Percentiles rank a stretch among this genome's conserved stretches.
Evolutionary conservation across 2,888 invertebrate species (phyloP).

Genomic region (Cryptus viduatorius): DNA sequence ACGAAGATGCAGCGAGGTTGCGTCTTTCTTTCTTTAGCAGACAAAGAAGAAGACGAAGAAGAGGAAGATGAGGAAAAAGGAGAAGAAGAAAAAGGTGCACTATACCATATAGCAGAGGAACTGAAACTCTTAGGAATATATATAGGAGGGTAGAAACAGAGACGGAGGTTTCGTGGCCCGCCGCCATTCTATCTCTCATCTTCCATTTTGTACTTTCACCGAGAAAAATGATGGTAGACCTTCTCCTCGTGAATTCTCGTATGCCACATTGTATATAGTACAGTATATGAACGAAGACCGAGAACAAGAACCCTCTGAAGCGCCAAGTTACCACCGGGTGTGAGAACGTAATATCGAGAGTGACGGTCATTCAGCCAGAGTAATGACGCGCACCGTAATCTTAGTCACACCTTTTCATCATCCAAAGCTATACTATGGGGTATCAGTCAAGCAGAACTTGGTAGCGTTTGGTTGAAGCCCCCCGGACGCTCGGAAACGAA

Average conservation of each 20-base stretch:
- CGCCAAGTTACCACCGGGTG: background rate
- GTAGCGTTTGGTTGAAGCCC: too few species aligned
- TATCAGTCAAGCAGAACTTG: background rate
- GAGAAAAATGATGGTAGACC: slow-evolving; percentile 63
- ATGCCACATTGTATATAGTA: slow-evolving; percentile 14
- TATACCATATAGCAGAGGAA: slow-evolving; percentile 28
- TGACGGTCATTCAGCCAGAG: slow-evolving; percentile 13
- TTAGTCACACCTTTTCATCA: slow-evolving; percentile 8
- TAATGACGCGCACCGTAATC: slow-evolving; percentile 2
- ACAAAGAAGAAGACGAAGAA: background rate
- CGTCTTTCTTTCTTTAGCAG: slow-evolving; percentile 45
- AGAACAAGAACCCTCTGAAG: background rate
- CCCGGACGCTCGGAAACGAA: slow-evolving; percentile 63
- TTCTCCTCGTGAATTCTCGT: background rate
- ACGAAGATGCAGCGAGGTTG: slow-evolving; percentile 73
- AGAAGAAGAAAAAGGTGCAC: slow-evolving; percentile 11
- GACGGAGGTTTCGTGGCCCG: slow-evolving; percentile 59
- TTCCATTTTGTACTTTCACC: slow-evolving; percentile 72
- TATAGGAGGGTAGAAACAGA: slow-evolving; percentile 21
- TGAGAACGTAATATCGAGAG: slow-evolving; percentile 16
- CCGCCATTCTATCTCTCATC: slow-evolving; percentile 71
- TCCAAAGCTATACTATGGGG: background rate
- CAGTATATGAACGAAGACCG: background rate
- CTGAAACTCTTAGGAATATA: slow-evolving; percentile 29
- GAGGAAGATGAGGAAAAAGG: background rate